Conservation (phyloP, 2,113 vertebrate genomes). For the Megaptera novaeangliae region DNA sequence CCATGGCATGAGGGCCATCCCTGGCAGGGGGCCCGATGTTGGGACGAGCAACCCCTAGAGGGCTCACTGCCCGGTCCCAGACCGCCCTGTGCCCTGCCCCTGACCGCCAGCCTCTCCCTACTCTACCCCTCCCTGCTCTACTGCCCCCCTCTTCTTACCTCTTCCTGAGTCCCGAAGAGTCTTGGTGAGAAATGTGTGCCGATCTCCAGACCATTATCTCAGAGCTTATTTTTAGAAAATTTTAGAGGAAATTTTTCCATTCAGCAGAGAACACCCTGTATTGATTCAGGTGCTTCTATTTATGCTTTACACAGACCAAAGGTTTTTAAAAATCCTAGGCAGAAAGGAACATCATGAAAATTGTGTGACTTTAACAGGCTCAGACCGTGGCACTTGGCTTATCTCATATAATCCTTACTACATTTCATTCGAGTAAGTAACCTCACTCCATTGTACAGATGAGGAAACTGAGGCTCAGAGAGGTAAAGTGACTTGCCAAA, state of each 20-base stretch:
- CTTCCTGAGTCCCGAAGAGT: neutral
- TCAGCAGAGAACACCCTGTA: neutral
- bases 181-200: neutral
- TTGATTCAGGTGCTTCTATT: constrained; percentile 23
- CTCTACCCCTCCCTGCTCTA: fast-evolving
- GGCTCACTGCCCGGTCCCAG: neutral
- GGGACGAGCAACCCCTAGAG: neutral
- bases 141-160: neutral
- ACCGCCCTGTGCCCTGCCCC: neutral
- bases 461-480: neutral
- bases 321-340: neutral
- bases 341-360: constrained; percentile 21
- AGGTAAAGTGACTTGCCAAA: neutral
- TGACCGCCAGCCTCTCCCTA: neutral
- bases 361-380: neutral
- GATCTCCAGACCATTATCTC: neutral
- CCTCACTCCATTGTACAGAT: neutral
- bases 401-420: neutral
- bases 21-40: neutral
- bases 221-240: constrained; percentile 18
- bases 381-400: neutral
- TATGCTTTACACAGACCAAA: neutral
- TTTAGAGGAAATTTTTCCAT: constrained; percentile 10
- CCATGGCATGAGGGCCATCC: neutral
- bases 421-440: neutral